These are phyloP conservation scores for Caradrina clavipalpis DNA, from an alignment of 2,888 invertebrate genomes.

Conservation along the genomic window DNA sequence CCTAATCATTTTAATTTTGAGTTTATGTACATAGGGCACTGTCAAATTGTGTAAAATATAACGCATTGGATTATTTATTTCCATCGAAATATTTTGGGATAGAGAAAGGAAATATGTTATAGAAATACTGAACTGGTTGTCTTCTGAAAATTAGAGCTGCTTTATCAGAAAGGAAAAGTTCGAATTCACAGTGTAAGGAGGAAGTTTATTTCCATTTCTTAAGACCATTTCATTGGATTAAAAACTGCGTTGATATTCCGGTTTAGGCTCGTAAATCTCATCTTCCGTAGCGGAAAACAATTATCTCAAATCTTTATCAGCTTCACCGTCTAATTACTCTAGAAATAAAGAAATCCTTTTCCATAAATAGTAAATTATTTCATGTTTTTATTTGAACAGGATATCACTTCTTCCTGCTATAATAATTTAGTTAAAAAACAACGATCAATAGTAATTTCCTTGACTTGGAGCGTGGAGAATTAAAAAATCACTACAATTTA, in stretches of 20 bases:
- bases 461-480: constrained; percentile 58
- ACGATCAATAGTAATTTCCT: constrained; percentile 47
- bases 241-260: constrained; percentile 3
- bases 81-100: no score
- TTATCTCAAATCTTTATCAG: constrained; percentile 1
- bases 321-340: constrained; percentile 24
- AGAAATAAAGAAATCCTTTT: constrained; percentile 20
- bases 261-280: background rate
- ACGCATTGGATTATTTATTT: no score
- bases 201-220: background rate
- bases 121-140: background rate
- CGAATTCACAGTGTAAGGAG: background rate
- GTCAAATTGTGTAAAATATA: no score
- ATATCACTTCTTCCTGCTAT: constrained; percentile 37
- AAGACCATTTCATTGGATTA: background rate
- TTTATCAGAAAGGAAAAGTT: background rate
- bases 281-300: constrained; percentile 26
- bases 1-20: no score
- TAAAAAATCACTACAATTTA: constrained; percentile 65
- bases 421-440: constrained; percentile 30
- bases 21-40: no score
- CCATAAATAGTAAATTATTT: background rate
- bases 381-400: constrained; percentile 48
- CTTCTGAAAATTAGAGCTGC: background rate
- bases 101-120: no score